A percentile compares a stretch with the other conserved stretches of the same genome.
Conservation (phyloP, 2,797 vertebrate genomes). For the Nannoperca obscura region DNA sequence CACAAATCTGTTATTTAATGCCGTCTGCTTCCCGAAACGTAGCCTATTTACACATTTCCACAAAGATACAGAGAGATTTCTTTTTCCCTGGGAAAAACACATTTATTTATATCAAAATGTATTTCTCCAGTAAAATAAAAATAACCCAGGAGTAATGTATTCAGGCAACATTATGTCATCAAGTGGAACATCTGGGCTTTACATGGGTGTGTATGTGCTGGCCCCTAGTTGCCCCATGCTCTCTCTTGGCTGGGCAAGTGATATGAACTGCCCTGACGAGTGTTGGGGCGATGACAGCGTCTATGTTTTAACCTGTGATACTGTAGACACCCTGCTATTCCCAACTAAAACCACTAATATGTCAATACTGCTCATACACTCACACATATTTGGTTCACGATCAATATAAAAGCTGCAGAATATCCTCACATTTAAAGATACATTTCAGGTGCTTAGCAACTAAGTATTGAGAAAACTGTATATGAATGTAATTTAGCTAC, state of each 20-base stretch:
- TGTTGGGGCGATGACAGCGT: slow-evolving; percentile 27
- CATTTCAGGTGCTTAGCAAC: slow-evolving; percentile 63
- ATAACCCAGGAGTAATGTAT: slow-evolving; percentile 41
- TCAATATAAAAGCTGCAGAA: slow-evolving; percentile 46
- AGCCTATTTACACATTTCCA: slow-evolving; percentile 38
- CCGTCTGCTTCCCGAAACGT: slow-evolving; percentile 18
- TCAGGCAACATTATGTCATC: slow-evolving; percentile 36
- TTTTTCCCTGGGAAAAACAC: slow-evolving; percentile 13
- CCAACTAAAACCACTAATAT: slow-evolving; percentile 43
- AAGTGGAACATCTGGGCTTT: slow-evolving; percentile 24
- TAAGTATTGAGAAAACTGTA: slow-evolving; percentile 45
- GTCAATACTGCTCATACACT: slow-evolving; percentile 23
- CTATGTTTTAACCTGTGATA: slow-evolving; percentile 42
- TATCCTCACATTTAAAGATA: slow-evolving; percentile 42
- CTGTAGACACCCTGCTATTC: slow-evolving; percentile 18
- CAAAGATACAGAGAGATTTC: slow-evolving; percentile 35
- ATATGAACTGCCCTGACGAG: slow-evolving; percentile 9
- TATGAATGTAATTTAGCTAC: slow-evolving; percentile 60
- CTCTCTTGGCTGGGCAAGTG: slow-evolving; percentile 11
- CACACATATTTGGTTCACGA: slow-evolving; percentile 31
- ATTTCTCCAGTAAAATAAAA: slow-evolving; percentile 52
- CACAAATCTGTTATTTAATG: slow-evolving; percentile 21
- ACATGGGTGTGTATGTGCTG: not conserved
- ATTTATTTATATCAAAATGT: slow-evolving; percentile 65
- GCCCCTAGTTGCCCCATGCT: slow-evolving; percentile 29